phyloP scores from a whole-genome alignment of 2,797 vertebrate genomes.

The Rhodeus uyekii region DNA sequence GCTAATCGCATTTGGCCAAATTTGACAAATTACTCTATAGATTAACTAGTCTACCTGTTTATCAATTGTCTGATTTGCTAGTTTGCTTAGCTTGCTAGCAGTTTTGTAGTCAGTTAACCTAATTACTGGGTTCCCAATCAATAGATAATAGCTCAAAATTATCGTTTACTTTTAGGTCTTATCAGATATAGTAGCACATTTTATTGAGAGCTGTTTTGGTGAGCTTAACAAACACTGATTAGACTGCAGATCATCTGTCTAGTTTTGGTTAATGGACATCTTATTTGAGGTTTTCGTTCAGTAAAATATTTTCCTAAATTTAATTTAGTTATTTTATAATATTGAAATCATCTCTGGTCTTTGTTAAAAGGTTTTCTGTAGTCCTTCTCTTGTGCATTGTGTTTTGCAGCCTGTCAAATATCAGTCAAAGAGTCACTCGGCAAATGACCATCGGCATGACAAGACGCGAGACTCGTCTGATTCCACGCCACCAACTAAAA shows the following conservation, averaged over 20 bases:
- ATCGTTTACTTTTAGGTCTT: not conserved
- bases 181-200: not conserved
- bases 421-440: constrained; percentile 95
- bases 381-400: not conserved
- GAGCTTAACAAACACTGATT: not conserved
- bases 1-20: not conserved
- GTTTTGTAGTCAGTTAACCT: not conserved
- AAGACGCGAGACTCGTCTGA: constrained; percentile 94
- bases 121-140: not conserved
- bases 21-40: not conserved
- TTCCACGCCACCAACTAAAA: constrained; percentile 95
- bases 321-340: not conserved
- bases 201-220: not conserved
- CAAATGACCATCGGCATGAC: constrained; percentile 93
- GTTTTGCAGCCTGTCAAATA: constrained; percentile 83
- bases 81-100: not conserved
- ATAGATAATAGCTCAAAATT: not conserved
- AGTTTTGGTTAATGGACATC: not conserved
- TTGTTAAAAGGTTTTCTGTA: not conserved
- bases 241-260: not conserved
- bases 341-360: not conserved
- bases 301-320: not conserved
- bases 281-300: not conserved
- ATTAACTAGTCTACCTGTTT: not conserved
- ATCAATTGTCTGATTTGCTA: not conserved